Conservation (phyloP, 2,113 vertebrate genomes). For the Arenaria interpres region DNA sequence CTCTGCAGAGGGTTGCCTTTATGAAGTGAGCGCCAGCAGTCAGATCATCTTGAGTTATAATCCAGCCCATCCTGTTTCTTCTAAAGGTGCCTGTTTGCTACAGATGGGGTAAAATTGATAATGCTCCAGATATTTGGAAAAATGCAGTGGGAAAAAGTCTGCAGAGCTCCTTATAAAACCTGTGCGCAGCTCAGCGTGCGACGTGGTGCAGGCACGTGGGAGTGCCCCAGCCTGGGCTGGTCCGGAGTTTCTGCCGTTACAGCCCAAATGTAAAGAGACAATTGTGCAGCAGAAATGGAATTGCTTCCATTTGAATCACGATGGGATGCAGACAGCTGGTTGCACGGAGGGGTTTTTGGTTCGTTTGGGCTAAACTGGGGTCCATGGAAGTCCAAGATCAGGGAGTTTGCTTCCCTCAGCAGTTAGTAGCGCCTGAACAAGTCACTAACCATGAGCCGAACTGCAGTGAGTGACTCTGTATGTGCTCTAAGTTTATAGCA, state of each 20-base stretch:
- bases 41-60: background rate
- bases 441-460: background rate
- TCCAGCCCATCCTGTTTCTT: background rate
- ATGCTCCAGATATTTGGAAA: background rate
- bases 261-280: background rate
- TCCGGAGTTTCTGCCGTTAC: background rate
- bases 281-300: background rate
- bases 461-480: background rate
- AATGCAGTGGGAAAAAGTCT: background rate
- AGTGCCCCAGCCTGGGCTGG: background rate
- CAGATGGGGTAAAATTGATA: background rate
- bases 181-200: background rate
- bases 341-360: accelerated
- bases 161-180: background rate
- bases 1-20: accelerated
- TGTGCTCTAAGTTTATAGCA: background rate
- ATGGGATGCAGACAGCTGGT: background rate
- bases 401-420: background rate
- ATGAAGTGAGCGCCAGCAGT: background rate
- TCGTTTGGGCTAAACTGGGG: background rate
- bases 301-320: background rate
- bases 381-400: accelerated
- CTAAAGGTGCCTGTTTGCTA: background rate
- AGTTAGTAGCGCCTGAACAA: background rate
- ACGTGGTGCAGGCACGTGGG: accelerated